Conservation (phyloP, 64 coral and sea anemone genomes). For the Montipora sp. region DNA sequence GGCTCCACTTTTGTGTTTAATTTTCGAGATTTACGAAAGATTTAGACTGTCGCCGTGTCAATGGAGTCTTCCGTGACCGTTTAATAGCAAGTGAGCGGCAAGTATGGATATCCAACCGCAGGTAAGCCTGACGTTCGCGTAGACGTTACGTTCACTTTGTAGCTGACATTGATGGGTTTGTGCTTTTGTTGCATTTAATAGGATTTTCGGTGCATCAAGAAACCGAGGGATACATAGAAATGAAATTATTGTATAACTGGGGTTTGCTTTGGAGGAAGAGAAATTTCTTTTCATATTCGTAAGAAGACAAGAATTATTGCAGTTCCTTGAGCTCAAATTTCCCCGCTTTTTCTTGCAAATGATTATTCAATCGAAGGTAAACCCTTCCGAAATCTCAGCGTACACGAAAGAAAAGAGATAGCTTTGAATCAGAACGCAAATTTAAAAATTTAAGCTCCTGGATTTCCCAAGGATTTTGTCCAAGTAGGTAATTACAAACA, state of each 20-base stretch:
- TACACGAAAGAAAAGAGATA: no score
- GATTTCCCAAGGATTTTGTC: no score
- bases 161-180: background rate
- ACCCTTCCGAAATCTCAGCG: no score
- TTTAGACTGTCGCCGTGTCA: background rate
- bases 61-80: background rate
- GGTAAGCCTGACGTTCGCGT: background rate
- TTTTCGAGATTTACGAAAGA: background rate
- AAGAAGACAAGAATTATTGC: no score
- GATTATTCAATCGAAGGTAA: no score
- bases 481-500: no score
- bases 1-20: background rate
- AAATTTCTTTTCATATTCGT: no score
- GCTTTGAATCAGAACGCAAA: no score
- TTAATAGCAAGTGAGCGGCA: background rate
- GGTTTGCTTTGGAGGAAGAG: no score
- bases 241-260: background rate
- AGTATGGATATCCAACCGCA: slow-evolving; percentile 22
- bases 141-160: background rate
- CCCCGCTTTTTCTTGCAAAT: no score
- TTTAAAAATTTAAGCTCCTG: no score
- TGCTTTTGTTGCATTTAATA: background rate
- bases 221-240: background rate
- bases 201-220: background rate
- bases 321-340: no score